Conservation (phyloP, 2,888 invertebrate species). For the Epirrhoe alternata region DNA sequence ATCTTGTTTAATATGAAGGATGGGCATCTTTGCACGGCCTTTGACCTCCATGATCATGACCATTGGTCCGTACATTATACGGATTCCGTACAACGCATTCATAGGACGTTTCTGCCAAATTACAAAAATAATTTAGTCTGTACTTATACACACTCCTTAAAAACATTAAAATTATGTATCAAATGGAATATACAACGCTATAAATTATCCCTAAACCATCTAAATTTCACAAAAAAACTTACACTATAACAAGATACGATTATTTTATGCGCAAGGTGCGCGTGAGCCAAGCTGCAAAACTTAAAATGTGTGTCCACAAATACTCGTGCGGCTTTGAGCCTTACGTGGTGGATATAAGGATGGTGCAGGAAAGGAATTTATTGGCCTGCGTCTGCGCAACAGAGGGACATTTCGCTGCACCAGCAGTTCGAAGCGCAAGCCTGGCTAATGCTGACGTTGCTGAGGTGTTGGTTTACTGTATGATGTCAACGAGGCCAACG, state of each 20-base stretch:
- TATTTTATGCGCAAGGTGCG: slow-evolving; percentile 51
- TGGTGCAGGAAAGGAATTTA: slow-evolving; percentile 24
- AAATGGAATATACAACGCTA: slow-evolving; percentile 5
- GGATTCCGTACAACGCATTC: not conserved
- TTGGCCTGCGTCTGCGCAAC: slow-evolving; percentile 38
- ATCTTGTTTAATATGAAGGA: not conserved
- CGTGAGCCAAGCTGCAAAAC: slow-evolving; percentile 38
- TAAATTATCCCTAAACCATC: slow-evolving; percentile 24
- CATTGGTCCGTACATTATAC: not conserved
- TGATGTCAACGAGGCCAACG: slow-evolving; percentile 41
- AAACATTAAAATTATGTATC: slow-evolving; percentile 1
- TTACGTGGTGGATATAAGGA: slow-evolving; percentile 3
- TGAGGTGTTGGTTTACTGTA: slow-evolving; percentile 68
- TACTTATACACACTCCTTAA: not conserved
- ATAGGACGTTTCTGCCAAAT: not conserved
- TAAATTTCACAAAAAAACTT: slow-evolving; percentile 34
- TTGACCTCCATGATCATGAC: not conserved
- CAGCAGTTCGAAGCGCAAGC: slow-evolving; percentile 53
- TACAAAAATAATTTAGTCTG: not conserved
- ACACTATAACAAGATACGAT: slow-evolving; percentile 35
- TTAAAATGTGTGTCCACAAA: slow-evolving; percentile 24
- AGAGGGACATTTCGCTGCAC: slow-evolving; percentile 58
- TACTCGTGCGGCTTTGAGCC: slow-evolving; percentile 8
- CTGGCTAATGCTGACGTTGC: slow-evolving; percentile 58
- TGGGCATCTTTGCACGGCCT: not conserved